Conservation (phyloP, 2,888 invertebrate species). For the Philereme transversata region DNA sequence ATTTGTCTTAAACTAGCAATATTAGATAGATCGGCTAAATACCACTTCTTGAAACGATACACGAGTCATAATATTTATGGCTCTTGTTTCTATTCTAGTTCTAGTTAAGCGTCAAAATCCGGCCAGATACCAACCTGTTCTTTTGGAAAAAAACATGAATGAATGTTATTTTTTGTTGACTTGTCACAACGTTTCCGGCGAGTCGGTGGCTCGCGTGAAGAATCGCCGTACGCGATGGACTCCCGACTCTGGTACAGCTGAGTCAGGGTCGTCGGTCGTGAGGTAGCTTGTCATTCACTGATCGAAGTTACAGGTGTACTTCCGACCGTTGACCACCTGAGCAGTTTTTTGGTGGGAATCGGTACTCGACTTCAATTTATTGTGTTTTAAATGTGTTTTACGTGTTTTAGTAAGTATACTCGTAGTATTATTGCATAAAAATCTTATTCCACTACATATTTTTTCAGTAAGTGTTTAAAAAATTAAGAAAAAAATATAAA, state of each 20-base stretch:
- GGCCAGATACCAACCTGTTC: conserved; percentile 58
- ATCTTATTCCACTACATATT: too few species aligned
- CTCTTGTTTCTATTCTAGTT: conserved; percentile 22
- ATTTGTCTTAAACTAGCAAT: neutral
- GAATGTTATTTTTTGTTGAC: conserved; percentile 80
- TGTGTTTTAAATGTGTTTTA: too few species aligned
- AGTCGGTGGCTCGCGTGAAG: conserved; percentile 70
- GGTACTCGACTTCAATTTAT: too few species aligned
- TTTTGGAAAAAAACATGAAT: conserved; percentile 70
- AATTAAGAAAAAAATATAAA: too few species aligned
- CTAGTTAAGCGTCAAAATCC: conserved; percentile 29
- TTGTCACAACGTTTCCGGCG: conserved; percentile 80
- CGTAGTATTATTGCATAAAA: too few species aligned
- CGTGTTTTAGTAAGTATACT: too few species aligned
- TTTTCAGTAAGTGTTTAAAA: too few species aligned
- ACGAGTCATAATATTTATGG: conserved; percentile 17
- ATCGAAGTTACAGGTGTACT: conserved; percentile 24
- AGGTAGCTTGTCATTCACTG: conserved; percentile 23
- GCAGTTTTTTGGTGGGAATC: neutral
- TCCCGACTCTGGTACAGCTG: conserved; percentile 35
- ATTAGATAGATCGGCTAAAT: neutral
- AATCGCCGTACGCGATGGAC: conserved; percentile 79
- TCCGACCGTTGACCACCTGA: conserved; percentile 26
- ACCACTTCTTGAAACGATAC: conserved; percentile 10
- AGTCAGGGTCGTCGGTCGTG: conserved; percentile 34